Evolutionary conservation across 2,888 invertebrate species (phyloP), one percentile per base, ranked within the genome.

Genomic region (Melitaea athalia): DNA sequence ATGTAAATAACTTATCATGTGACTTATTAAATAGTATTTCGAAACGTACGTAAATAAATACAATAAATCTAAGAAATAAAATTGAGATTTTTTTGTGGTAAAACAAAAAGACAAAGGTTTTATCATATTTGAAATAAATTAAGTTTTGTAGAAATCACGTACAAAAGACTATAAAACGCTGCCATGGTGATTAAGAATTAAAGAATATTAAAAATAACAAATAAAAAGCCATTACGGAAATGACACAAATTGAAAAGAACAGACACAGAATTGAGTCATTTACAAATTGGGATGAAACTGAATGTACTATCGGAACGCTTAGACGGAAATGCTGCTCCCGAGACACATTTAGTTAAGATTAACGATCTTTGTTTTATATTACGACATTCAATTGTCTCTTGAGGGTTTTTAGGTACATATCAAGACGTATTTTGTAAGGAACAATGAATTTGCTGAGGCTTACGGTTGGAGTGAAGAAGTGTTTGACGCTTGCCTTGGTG

Each of bases 321-420:
- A 72, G 76, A 77, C 74, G 72, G 68, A 74, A 82, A 84, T 78
- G 83, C 74, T 76, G 50, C 85, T 70, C 82, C 6, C 60, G 85
- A 82, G 85, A 78, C 78, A 75, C 82, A 82, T 85, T 80, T 72
- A 76, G 67, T 59, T 64, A 31, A 70, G 72, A 73, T 72, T 70
- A 72, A 71, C 68, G 70, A 61, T 62, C 55, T 57, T 63, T 69
- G 69, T 67, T 69, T 63, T 70, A 72, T 65, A 70, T 67, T 66
- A 67, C 10, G 71, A 71, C 64, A 62, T 74, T 62, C 70, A 69
- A 71, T 69, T 64, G 65, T 68, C 71, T 67, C 68, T 57, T 17
- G 64, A 53, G 67, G 33, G 71, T 59, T 43, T 71, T 74, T 68
- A 60, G 49, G 53, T 63, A 43, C 66, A 66, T 69, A 63, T 59